Base-by-base conservation (phyloP, 2,888 invertebrate species). In the Limulus polyphemus region DNA sequence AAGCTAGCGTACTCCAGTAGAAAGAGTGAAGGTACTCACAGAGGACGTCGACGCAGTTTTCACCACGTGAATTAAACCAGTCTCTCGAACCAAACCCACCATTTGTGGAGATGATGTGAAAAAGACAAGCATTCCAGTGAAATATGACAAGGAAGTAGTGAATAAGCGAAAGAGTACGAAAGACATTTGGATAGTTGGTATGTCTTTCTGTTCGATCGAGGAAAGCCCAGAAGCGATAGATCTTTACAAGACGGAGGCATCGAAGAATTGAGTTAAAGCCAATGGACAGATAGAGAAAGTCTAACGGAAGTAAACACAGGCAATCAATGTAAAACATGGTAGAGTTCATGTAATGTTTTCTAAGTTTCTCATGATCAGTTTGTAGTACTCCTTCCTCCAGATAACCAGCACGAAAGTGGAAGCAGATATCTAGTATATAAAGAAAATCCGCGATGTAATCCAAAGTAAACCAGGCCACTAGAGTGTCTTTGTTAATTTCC, bases 51-150 rank as follows among this genome's bases (percentile, higher is more conserved):
- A 70, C 68, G 49, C 68, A 65, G 62, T 62, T 55, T 58, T 86
- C 84, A 76, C 89, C 89, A 76, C 85, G 85, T 78, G 88, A 87
- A 47, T 65, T 64, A 56, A 70, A 69, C 70, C 71, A 69, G 64
- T 70, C 68, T 12, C 65, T 58, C 2, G 89, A 89, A 74, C 91
- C 91, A 79, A 92, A 92, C 72, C 90, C 91, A 81, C 90, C 88
- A 81, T 91, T 91, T 82, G 90, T 90, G 83, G 90, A 87, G 77
- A 94, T 90, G 78, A 97, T 88, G 83, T 94, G 91, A 82, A 93
- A 95, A 79, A 98, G 83, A 81, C 97, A 98, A 76, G 95, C 95
- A 80, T 98, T 98, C 97, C 97, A 98, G 83, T 98, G 98, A 81
- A 97, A 97, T 79, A 97, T 91, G 80, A 94, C 94, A 88, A 79